Conservation (phyloP, 1,140 invertebrate genomes). For the Scaptomyza graminum region DNA sequence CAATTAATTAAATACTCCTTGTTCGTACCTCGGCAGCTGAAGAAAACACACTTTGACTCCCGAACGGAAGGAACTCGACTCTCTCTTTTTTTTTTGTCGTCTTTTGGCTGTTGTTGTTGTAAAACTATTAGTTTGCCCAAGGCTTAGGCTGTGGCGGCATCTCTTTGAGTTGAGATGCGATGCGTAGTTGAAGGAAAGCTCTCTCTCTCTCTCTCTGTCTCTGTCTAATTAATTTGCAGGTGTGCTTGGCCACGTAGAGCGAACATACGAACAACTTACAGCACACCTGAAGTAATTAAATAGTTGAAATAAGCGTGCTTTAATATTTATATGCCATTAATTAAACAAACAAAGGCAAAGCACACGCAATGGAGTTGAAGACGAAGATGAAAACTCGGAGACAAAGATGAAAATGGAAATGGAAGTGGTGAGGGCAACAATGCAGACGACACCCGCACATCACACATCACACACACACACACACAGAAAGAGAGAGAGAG, state of each 20-base stretch:
- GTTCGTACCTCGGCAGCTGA: not conserved
- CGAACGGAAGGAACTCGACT: not conserved
- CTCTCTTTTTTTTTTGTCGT: not conserved
- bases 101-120: slow-evolving; percentile 5
- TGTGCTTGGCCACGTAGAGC: not conserved
- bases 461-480: slow-evolving; percentile 22
- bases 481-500: not conserved
- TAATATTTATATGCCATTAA: slow-evolving; percentile 80
- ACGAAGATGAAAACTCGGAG: no score
- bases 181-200: not conserved
- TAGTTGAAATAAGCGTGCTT: slow-evolving; percentile 77
- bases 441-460: slow-evolving; percentile 14
- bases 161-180: not conserved
- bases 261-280: slow-evolving; percentile 28
- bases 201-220: no score
- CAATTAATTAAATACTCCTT: slow-evolving; percentile 51
- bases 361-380: slow-evolving; percentile 14
- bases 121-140: slow-evolving; percentile 36
- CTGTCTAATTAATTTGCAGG: slow-evolving; percentile 17
- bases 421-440: not conserved
- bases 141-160: not conserved
- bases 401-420: not conserved
- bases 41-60: slow-evolving; percentile 19
- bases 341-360: slow-evolving; percentile 67
- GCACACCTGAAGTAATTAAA: slow-evolving; percentile 78